phyloP scores from a whole-genome alignment of 2,888 invertebrate species.

The Caenorhabditis parvicauda region DNA sequence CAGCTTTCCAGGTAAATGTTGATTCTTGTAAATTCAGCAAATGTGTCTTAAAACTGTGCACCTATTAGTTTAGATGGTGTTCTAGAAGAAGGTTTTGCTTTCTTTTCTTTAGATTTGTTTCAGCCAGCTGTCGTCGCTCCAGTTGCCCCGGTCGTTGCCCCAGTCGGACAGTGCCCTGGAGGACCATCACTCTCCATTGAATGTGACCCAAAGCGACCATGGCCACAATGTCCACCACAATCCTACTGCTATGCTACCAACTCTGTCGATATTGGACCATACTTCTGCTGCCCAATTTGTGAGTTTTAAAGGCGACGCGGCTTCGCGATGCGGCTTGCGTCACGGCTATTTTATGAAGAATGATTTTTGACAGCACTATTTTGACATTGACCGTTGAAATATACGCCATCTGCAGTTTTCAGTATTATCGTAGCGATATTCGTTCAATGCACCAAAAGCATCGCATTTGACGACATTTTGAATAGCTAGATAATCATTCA shows the following conservation, averaged over 20 bases:
- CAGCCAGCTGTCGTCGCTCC: conserved; percentile 40
- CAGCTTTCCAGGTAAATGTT: conserved; percentile 12
- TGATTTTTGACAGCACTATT: background rate
- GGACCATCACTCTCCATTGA: conserved; percentile 60
- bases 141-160: conserved; percentile 50
- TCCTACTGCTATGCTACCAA: conserved; percentile 63
- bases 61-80: no score
- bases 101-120: background rate
- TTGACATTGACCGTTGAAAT: background rate
- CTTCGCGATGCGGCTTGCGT: no score
- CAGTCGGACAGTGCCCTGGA: conserved; percentile 57
- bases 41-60: no score
- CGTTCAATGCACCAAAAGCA: no score
- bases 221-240: conserved; percentile 63
- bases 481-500: no score
- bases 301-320: conserved; percentile 28
- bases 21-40: conserved; percentile 3
- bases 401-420: no score
- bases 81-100: background rate
- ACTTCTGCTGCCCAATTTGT: conserved; percentile 63
- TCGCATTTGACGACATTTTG: no score
- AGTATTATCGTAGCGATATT: no score
- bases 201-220: conserved; percentile 62
- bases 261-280: conserved; percentile 63
- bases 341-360: no score